A percentile compares a stretch with the other conserved stretches of the same genome.
Conservation (phyloP, 2,797 vertebrate genomes). For the Oreochromis grahami region DNA sequence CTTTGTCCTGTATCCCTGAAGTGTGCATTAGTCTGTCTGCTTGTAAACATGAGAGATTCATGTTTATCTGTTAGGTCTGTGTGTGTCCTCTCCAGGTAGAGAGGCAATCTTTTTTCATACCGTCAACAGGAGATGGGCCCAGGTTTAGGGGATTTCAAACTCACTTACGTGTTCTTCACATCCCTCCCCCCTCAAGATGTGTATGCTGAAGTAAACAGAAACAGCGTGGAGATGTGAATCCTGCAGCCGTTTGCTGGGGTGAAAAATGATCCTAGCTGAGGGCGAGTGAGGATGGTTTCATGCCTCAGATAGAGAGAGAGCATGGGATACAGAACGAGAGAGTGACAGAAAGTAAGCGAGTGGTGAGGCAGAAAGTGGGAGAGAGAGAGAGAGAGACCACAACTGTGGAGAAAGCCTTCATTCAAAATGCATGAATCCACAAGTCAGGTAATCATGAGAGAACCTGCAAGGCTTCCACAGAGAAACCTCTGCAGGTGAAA, state of each 20-base stretch:
- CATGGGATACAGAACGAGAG: neutral
- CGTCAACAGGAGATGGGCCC: neutral
- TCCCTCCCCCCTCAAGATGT: constrained; percentile 21
- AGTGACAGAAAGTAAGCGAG: neutral
- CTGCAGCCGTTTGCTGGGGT: constrained; percentile 41
- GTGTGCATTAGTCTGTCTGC: neutral
- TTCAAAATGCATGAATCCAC: constrained; percentile 46
- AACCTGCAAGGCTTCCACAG: neutral
- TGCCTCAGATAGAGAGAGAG: neutral
- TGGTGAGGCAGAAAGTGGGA: neutral
- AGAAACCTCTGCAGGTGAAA: constrained; percentile 7
- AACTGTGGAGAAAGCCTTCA: constrained; percentile 12
- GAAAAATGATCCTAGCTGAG: constrained; percentile 18
- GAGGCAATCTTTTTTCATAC: neutral
- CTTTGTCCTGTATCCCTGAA: neutral
- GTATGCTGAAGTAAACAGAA: constrained; percentile 37
- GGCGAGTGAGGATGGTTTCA: neutral
- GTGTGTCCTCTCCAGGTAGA: neutral
- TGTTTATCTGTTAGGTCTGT: constrained; percentile 9
- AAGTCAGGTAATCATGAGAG: neutral
- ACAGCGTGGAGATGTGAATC: constrained; percentile 18
- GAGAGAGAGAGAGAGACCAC: neutral
- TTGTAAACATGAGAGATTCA: neutral
- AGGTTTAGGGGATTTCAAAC: constrained; percentile 1
- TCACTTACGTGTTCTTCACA: neutral